Conservation (phyloP, 2,888 invertebrate genomes). For the Sipha maydis region DNA sequence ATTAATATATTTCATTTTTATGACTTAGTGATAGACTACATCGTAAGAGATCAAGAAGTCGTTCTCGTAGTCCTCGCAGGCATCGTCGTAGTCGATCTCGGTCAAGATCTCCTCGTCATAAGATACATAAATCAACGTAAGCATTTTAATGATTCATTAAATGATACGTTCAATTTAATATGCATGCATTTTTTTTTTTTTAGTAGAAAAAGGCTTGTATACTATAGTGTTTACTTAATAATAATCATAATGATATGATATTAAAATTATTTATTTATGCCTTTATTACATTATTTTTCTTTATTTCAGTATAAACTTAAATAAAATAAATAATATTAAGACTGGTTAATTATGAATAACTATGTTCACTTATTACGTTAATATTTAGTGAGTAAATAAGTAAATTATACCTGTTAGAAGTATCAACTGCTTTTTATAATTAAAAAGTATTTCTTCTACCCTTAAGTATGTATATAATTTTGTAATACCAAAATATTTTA, state of each 20-base stretch:
- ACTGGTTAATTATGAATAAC: too few species aligned
- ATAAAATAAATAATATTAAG: neutral
- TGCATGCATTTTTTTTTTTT: conserved; percentile 1
- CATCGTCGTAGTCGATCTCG: conserved; percentile 76
- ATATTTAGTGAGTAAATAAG: too few species aligned
- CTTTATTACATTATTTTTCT: neutral
- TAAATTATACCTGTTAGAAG: too few species aligned
- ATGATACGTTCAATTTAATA: too few species aligned
- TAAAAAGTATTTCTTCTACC: too few species aligned
- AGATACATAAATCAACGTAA: conserved; percentile 58
- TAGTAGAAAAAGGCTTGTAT: conserved; percentile 40
- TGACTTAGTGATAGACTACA: conserved; percentile 68
- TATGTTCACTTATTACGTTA: too few species aligned
- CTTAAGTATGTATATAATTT: too few species aligned
- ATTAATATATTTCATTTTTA: conserved; percentile 1
- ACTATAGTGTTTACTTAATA: neutral
- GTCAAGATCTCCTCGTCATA: conserved; percentile 68
- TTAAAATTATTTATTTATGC: neutral
- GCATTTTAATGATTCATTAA: neutral
- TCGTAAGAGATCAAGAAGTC: conserved; percentile 73
- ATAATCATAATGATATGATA: neutral
- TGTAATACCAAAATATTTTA: too few species aligned
- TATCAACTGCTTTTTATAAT: too few species aligned
- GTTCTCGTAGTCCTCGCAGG: conserved; percentile 72
- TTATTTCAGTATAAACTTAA: neutral